Evolutionary conservation across 2,113 vertebrate species (phyloP).

Genomic region (Sceloporus undulatus): DNA sequence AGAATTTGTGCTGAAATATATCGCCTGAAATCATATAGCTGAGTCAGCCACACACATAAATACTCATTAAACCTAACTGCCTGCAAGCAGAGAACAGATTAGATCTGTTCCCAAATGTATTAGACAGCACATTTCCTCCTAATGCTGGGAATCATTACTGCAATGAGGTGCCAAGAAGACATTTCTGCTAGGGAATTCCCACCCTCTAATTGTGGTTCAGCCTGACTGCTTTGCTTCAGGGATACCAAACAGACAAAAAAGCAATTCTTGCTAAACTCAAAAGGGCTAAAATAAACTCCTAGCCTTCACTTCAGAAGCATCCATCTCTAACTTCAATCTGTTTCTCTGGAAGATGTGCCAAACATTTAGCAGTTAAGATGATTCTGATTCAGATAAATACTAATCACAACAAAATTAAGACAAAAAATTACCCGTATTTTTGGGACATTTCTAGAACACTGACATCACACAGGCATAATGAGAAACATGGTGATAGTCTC

Average conservation of each 20-base stretch:
- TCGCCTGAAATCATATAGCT: conserved; percentile 21
- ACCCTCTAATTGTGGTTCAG: not conserved
- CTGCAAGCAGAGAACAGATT: conserved; percentile 6
- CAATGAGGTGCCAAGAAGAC: not conserved
- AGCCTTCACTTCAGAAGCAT: not conserved
- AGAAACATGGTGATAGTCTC: not conserved
- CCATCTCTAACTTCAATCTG: not conserved
- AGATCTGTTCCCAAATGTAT: not conserved
- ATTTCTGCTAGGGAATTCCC: not conserved
- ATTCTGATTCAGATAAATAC: not conserved
- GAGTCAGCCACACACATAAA: not conserved
- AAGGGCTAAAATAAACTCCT: not conserved
- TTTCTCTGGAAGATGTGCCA: no score
- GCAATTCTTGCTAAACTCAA: rapidly evolving
- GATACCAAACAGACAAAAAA: not conserved
- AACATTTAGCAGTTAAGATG: not conserved
- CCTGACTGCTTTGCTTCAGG: not conserved
- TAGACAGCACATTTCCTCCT: not conserved
- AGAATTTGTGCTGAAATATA: not conserved
- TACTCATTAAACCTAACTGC: not conserved
- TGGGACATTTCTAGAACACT: not conserved
- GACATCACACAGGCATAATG: not conserved
- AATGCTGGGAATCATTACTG: not conserved
- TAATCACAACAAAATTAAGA: not conserved
- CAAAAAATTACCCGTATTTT: not conserved